Conservation (phyloP, 2,888 invertebrate genomes). For the Nymphalis c-album region DNA sequence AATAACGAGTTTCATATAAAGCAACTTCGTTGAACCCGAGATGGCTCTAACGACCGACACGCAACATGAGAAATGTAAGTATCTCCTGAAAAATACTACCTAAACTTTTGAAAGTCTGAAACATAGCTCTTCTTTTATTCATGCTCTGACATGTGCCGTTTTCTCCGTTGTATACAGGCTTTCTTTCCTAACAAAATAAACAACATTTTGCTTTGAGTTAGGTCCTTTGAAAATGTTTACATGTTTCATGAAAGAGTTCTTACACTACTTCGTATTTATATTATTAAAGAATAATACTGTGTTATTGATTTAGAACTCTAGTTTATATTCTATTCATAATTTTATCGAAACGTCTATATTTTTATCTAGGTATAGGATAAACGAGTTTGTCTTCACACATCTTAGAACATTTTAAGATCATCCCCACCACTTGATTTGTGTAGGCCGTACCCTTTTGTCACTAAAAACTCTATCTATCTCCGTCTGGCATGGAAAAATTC, state of each 20-base stretch:
- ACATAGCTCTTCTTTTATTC: slow-evolving; percentile 79
- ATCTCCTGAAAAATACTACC: slow-evolving; percentile 70
- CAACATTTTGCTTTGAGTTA: slow-evolving; percentile 76
- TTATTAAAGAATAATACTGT: slow-evolving; percentile 26
- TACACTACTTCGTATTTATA: slow-evolving; percentile 42
- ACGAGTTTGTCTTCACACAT: slow-evolving; percentile 33
- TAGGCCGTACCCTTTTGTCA: slow-evolving; percentile 78
- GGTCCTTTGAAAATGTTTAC: slow-evolving; percentile 74
- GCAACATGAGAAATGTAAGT: slow-evolving; percentile 61
- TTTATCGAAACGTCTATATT: slow-evolving; percentile 32
- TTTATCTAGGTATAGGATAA: slow-evolving; percentile 33
- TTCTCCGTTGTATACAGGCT: slow-evolving; percentile 72
- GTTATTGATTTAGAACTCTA: not conserved
- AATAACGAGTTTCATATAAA: slow-evolving; percentile 9
- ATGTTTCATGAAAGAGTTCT: slow-evolving; percentile 78
- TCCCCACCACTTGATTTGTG: slow-evolving; percentile 68
- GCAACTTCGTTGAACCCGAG: slow-evolving; percentile 18
- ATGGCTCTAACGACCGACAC: slow-evolving; percentile 22
- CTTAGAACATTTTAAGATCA: slow-evolving; percentile 74
- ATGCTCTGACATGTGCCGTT: slow-evolving; percentile 78
- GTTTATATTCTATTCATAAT: not conserved
- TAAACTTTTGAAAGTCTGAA: slow-evolving; percentile 78
- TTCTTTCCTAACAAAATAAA: slow-evolving; percentile 80
- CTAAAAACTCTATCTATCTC: slow-evolving; percentile 73
- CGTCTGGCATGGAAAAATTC: slow-evolving; percentile 73